phyloP scores from a whole-genome alignment of 1,140 invertebrate species.

The Periplaneta americana region DNA sequence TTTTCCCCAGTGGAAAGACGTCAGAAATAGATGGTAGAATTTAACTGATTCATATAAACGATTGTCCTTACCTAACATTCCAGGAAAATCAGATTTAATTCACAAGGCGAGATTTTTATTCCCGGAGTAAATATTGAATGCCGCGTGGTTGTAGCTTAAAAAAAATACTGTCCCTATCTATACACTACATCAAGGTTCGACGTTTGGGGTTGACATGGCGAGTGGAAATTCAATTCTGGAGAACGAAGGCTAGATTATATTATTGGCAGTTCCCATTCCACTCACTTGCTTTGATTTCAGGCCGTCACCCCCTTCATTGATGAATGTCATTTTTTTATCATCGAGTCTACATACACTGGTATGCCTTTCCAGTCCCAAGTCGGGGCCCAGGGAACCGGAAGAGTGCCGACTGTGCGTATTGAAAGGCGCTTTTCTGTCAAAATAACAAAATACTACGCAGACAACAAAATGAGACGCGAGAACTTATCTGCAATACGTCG shows the following conservation, averaged over 20 bases:
- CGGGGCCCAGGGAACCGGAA: background rate
- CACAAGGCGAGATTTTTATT: too few species aligned
- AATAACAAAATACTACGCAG: too few species aligned
- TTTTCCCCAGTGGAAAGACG: too few species aligned
- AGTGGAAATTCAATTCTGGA: background rate
- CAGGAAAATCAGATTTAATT: background rate
- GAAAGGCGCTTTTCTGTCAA: too few species aligned
- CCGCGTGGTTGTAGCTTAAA: too few species aligned
- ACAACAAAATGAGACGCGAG: too few species aligned
- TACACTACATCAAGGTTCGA: background rate
- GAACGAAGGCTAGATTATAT: background rate
- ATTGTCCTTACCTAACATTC: background rate
- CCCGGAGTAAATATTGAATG: background rate
- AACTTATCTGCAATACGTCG: too few species aligned
- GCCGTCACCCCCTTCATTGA: background rate
- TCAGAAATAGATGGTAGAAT: too few species aligned
- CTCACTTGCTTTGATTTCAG: background rate
- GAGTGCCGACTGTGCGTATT: background rate
- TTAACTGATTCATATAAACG: too few species aligned
- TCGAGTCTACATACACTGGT: background rate
- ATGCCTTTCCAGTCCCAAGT: background rate
- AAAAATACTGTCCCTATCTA: background rate
- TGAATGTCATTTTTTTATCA: background rate
- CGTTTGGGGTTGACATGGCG: background rate
- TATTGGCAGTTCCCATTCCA: background rate